A percentile compares a stretch with the other conserved stretches of the same genome.
These are phyloP conservation scores for Tenthredo amoena DNA, from an alignment of 2,888 invertebrate species.

Conservation along the genomic window DNA sequence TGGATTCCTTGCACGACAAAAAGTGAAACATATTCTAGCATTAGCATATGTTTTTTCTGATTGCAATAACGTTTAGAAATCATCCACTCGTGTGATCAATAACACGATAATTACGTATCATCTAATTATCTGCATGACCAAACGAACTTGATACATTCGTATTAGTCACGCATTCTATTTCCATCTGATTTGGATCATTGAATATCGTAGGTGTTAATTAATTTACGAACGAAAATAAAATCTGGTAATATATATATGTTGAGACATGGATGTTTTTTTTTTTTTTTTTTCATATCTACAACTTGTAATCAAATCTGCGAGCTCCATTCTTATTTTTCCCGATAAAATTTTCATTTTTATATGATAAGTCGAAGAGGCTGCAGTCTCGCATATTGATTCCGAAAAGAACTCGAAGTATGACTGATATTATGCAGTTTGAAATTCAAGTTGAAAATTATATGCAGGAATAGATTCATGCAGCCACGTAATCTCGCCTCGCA, in stretches of 20 bases:
- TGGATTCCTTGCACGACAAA: not conserved
- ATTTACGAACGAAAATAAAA: not conserved
- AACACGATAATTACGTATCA: not conserved
- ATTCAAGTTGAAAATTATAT: conserved; percentile 4
- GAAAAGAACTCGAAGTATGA: not conserved
- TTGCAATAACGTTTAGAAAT: not conserved
- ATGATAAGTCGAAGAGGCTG: not conserved
- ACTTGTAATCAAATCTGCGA: not conserved
- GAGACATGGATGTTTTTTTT: not conserved
- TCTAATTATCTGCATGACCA: not conserved
- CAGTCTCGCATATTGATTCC: conserved; percentile 13
- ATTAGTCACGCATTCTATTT: not conserved
- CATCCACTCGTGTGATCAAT: not conserved
- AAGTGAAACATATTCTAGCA: not conserved
- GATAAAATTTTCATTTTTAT: not conserved
- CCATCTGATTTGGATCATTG: not conserved
- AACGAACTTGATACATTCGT: not conserved
- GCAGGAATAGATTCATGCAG: not conserved
- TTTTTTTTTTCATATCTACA: not conserved
- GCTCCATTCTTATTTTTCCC: not conserved
- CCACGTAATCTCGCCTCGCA: not conserved
- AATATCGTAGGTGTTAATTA: not conserved
- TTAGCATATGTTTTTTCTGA: not conserved
- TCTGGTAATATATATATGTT: not conserved
- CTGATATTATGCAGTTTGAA: conserved; percentile 2